Base-by-base conservation (phyloP, 2,113 vertebrate species). In the Callaeas wilsoni region DNA sequence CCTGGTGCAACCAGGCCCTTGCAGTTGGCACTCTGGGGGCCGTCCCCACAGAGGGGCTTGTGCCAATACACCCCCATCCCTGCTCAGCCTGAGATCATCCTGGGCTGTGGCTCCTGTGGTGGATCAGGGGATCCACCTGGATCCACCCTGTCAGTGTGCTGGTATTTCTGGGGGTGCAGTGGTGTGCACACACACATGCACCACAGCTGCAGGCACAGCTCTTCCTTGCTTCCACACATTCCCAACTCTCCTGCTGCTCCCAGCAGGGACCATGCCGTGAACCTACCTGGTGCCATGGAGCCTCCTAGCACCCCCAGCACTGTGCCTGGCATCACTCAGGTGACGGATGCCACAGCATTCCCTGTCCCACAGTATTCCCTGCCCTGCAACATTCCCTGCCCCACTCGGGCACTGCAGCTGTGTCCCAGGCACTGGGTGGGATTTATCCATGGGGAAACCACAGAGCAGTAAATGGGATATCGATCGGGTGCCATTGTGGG, bases 361-460 rank as follows among this genome's bases (percentile, higher is more conserved):
- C 12, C 60, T 84, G 41, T 12, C 56, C 46, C 13, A 8, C 25
- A 52, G 46, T 26, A 27, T 62, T 37, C 67, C 39, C 35, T 49
- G 35, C 10, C 37, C 37, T 1, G 4, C 42, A 33, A 26, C 46
- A 35, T 35, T 41, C 25, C 42, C 71, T 77, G 88, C 32, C 42
- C 19, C 0, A 10, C 23, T 56, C 0, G 0, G 50, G 33, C 57
- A 39, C 57, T 33, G 56, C 37, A 50, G 42, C 65, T 59, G 4
- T 3, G 0, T 46, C 32, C 32, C 0, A 0, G 18, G 10, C 35
- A 42, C 30, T 11, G 47, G 16, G 18, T 35, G 20, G 70, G 64
- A 73, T 92, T 85, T 82, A 41, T 52, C 21, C 20, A 5, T 16
- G 70, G 25, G 41, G 70, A 26, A 77, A 30, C 59, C 69, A 52